These are phyloP conservation scores for Heliconius nattereri DNA, from an alignment of 1,140 invertebrate species.

Conservation along the genomic window DNA sequence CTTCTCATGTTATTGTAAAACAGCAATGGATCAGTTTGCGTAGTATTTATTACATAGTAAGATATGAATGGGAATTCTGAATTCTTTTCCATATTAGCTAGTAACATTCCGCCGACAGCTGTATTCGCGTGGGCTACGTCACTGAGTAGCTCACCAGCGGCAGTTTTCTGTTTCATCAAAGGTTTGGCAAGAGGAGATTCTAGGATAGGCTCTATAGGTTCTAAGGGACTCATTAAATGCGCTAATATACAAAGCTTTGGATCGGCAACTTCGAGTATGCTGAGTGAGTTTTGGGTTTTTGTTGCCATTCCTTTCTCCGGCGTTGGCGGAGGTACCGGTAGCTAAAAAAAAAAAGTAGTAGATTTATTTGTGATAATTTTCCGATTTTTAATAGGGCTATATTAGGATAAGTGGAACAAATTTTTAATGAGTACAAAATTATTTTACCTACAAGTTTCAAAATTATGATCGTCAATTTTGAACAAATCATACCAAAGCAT, in stretches of 20 bases:
- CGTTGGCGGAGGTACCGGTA: constrained; percentile 79
- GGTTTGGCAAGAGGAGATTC: constrained; percentile 91
- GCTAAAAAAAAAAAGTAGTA: constrained; percentile 47
- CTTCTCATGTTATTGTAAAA: constrained; percentile 92
- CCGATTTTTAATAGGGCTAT: too few species aligned
- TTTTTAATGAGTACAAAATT: too few species aligned
- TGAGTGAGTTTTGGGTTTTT: constrained; percentile 84
- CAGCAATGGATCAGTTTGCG: constrained; percentile 89
- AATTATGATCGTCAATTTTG: neutral
- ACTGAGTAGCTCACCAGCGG: constrained; percentile 88
- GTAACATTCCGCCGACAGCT: constrained; percentile 89
- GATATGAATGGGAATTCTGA: constrained; percentile 95
- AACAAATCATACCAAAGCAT: neutral
- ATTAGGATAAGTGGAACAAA: too few species aligned
- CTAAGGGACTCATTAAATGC: constrained; percentile 93
- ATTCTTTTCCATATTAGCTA: constrained; percentile 94
- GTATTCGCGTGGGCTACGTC: constrained; percentile 88
- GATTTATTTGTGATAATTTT: too few species aligned
- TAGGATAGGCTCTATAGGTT: constrained; percentile 90
- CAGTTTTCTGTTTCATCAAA: constrained; percentile 87
- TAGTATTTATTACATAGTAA: constrained; percentile 93
- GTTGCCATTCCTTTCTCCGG: constrained; percentile 83
- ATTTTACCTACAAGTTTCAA: neutral
- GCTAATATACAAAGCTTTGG: constrained; percentile 92
- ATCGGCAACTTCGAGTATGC: constrained; percentile 91